phyloP scores from a whole-genome alignment of 2,797 vertebrate species.

The Acanthurus leucopareius region DNA sequence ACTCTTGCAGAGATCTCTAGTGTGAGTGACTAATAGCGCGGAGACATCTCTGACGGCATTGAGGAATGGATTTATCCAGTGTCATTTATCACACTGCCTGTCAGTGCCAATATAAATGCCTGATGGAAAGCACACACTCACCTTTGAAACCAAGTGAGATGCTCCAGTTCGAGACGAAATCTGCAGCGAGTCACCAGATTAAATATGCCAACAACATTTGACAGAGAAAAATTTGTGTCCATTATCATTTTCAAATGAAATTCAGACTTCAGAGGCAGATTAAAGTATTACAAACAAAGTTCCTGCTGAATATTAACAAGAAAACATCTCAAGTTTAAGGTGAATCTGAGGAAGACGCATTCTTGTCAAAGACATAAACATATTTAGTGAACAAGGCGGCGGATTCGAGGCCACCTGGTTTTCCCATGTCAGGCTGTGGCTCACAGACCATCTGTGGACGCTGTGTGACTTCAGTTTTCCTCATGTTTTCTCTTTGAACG shows the following conservation, averaged over 20 bases:
- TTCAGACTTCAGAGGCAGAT: background rate
- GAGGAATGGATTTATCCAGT: slow-evolving; percentile 79
- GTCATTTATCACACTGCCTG: slow-evolving; percentile 75
- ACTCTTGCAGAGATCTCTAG: slow-evolving; percentile 77
- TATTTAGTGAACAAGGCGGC: slow-evolving; percentile 18
- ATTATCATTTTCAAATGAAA: slow-evolving; percentile 28
- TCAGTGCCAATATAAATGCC: slow-evolving; percentile 77
- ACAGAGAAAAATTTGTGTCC: slow-evolving; percentile 5
- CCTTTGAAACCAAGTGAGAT: slow-evolving; percentile 66
- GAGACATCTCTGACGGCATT: slow-evolving; percentile 80
- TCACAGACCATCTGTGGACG: slow-evolving; percentile 54
- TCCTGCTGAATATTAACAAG: background rate
- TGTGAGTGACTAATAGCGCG: slow-evolving; percentile 81
- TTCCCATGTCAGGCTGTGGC: slow-evolving; percentile 40
- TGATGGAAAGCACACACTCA: slow-evolving; percentile 74
- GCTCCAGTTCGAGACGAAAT: slow-evolving; percentile 22
- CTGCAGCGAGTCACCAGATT: slow-evolving; percentile 52
- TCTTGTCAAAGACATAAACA: slow-evolving; percentile 28
- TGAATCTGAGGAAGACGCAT: slow-evolving; percentile 5
- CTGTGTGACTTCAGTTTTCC: slow-evolving; percentile 37
- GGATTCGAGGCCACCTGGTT: slow-evolving; percentile 51
- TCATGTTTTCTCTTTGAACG: slow-evolving; percentile 30
- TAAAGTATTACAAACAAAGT: slow-evolving; percentile 4
- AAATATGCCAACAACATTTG: slow-evolving; percentile 26
- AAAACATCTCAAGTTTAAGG: slow-evolving; percentile 24